Evolutionary conservation across 2,113 vertebrate species (phyloP).

Genomic region (Dolichotis patagonum): DNA sequence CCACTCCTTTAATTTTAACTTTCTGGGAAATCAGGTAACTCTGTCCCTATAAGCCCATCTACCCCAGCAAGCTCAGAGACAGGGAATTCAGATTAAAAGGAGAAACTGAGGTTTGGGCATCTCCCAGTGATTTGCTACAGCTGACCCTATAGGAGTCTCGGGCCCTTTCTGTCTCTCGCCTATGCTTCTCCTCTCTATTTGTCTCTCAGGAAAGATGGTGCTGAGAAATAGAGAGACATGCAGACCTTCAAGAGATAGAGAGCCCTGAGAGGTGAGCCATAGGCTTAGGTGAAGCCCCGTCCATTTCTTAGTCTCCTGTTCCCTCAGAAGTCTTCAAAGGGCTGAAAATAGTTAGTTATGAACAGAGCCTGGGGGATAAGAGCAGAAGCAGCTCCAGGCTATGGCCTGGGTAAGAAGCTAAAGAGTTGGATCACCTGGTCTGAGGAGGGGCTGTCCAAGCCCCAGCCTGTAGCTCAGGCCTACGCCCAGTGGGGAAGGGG

Average conservation of each 20-base stretch:
- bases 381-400: background rate
- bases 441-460: background rate
- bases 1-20: background rate
- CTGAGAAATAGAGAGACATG: conserved; percentile 6
- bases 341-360: background rate
- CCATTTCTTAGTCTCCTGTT: background rate
- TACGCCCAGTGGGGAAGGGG: conserved; percentile 38
- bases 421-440: background rate
- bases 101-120: background rate
- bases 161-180: background rate
- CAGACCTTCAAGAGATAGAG: background rate
- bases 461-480: background rate
- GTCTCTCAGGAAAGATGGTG: background rate
- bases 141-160: background rate
- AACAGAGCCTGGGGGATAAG: background rate
- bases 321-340: background rate
- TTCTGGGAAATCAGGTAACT: background rate
- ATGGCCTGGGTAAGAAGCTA: background rate
- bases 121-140: background rate
- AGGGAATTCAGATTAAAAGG: background rate
- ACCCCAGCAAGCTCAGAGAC: background rate
- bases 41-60: background rate
- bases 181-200: background rate
- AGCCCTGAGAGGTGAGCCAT: background rate
- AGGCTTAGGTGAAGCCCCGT: background rate